These are phyloP conservation scores for Gymnorhina tibicen DNA, from an alignment of 2,113 vertebrate genomes.

Conservation along the genomic window DNA sequence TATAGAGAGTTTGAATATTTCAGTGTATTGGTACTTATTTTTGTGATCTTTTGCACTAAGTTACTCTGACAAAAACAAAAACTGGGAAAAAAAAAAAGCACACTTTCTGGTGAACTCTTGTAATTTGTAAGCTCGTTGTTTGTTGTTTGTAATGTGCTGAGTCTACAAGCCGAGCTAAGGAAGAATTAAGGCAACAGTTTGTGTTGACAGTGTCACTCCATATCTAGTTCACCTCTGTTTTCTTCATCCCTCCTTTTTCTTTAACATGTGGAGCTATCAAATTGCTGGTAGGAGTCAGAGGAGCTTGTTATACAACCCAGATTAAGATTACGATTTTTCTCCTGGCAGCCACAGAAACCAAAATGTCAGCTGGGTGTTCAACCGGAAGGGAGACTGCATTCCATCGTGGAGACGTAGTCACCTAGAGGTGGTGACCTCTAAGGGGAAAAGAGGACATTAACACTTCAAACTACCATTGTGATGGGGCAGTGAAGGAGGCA, in stretches of 20 bases:
- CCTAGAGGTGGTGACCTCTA: neutral
- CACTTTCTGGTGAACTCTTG: constrained; percentile 60
- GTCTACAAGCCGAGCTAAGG: constrained; percentile 35
- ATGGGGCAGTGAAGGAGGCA: neutral
- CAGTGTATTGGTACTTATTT: constrained; percentile 25
- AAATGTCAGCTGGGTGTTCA: neutral
- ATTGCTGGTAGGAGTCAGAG: neutral
- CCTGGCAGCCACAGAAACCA: neutral
- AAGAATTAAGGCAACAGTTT: constrained; percentile 41
- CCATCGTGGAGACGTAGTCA: neutral
- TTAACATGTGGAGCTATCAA: neutral
- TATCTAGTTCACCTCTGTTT: neutral
- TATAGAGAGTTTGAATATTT: constrained; percentile 6
- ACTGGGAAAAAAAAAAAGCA: constrained; percentile 39
- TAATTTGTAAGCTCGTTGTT: constrained; percentile 64
- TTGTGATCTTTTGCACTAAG: constrained; percentile 46
- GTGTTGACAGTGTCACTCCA: neutral
- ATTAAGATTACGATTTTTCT: neutral
- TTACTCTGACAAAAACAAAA: constrained; percentile 27
- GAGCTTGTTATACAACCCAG: neutral
- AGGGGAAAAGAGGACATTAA: neutral
- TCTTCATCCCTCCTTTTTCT: neutral
- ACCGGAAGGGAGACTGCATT: neutral
- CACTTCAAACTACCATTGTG: neutral
- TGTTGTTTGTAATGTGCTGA: constrained; percentile 53